A percentile compares a stretch with the other conserved stretches of the same genome.
Conservation (phyloP, 2,113 vertebrate genomes). For the Bufo bufo region DNA sequence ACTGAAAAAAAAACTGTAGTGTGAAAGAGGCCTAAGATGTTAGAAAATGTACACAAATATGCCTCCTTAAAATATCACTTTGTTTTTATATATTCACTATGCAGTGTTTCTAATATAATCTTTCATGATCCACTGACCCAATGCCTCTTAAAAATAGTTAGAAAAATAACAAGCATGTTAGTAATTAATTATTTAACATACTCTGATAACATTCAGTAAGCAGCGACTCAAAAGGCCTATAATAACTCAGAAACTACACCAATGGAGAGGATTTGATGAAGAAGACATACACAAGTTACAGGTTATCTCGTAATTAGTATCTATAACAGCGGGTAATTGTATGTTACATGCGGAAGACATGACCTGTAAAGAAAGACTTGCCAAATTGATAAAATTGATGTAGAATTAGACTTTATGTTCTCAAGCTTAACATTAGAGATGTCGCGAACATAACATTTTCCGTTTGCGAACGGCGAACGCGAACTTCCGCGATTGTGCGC, state of each 20-base stretch:
- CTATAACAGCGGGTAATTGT: constrained; percentile 17
- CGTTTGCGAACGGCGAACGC: too few species aligned
- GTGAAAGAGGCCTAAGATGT: too few species aligned
- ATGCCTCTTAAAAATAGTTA: background rate
- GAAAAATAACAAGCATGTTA: background rate
- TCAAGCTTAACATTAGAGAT: background rate
- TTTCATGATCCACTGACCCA: background rate
- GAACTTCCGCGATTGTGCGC: too few species aligned
- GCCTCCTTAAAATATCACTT: too few species aligned
- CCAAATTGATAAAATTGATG: background rate
- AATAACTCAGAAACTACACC: background rate
- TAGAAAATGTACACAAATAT: too few species aligned
- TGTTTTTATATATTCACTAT: background rate
- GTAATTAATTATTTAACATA: background rate
- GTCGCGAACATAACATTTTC: too few species aligned
- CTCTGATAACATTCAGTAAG: constrained; percentile 2
- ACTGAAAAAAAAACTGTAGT: too few species aligned
- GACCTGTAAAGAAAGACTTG: constrained; percentile 2
- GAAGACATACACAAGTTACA: constrained; percentile 27
- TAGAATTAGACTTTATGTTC: background rate
- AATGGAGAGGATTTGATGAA: background rate
- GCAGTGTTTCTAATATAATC: background rate
- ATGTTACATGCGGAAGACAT: background rate
- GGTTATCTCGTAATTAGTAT: constrained; percentile 1
- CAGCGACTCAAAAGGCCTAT: background rate